Percentiles rank a stretch among this genome's conserved stretches.
These are phyloP conservation scores for Sphenodon punctatus DNA, from an alignment of 2,797 vertebrate genomes.

Conservation along the genomic window DNA sequence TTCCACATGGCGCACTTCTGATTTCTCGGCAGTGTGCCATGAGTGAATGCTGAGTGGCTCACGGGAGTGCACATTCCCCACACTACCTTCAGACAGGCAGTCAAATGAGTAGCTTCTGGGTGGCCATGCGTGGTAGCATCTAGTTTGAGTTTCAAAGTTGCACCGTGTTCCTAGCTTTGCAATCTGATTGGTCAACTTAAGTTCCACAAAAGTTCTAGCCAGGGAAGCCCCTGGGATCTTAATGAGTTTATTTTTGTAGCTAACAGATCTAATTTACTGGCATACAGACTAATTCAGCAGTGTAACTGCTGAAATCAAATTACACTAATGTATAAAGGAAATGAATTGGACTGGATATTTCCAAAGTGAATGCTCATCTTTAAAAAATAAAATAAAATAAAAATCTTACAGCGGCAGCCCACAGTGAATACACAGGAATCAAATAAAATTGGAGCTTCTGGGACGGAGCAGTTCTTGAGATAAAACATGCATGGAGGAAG, in stretches of 20 bases:
- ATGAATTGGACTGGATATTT: too few species aligned
- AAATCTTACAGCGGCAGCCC: background rate
- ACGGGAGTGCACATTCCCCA: too few species aligned
- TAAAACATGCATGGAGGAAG: background rate
- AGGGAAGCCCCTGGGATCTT: background rate
- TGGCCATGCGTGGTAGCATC: too few species aligned
- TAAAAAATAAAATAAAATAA: too few species aligned
- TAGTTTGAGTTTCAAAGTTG: too few species aligned
- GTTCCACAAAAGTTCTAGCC: background rate
- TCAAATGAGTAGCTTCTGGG: too few species aligned
- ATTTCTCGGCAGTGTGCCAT: too few species aligned
- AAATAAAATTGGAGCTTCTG: background rate
- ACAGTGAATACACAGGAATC: background rate
- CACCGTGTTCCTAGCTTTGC: fast-evolving
- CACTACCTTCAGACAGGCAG: too few species aligned
- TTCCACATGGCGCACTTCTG: too few species aligned
- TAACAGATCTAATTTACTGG: background rate
- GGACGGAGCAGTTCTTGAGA: background rate
- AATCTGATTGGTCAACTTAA: background rate
- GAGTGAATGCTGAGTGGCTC: too few species aligned
- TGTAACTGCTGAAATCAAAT: background rate
- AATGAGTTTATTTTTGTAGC: background rate
- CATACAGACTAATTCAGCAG: background rate
- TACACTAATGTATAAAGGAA: background rate
- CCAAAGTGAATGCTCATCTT: too few species aligned